These are phyloP conservation scores for Cynocephalus volans DNA, from an alignment of 2,113 vertebrate genomes.

Conservation along the genomic window DNA sequence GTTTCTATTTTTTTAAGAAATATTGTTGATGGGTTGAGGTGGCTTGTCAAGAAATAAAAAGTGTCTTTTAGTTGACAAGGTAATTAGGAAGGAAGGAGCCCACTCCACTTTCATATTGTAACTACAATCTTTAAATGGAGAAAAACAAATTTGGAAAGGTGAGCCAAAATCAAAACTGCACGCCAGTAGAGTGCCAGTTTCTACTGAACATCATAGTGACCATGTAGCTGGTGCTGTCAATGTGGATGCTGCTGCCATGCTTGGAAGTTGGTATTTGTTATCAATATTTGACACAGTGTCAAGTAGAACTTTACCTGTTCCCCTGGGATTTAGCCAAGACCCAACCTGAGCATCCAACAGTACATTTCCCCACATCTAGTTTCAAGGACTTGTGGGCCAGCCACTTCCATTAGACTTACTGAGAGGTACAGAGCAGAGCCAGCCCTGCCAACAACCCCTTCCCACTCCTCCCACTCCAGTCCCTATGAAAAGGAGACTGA, in stretches of 20 bases:
- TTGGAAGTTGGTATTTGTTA: not conserved
- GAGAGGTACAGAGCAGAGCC: not conserved
- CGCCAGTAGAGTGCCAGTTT: fast-evolving
- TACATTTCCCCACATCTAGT: not conserved
- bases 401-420: not conserved
- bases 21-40: not conserved
- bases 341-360: not conserved
- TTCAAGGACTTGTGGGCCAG: not conserved
- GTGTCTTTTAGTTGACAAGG: not conserved
- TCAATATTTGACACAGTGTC: not conserved
- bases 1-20: slow-evolving; percentile 57
- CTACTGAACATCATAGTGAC: not conserved
- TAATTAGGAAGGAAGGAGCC: not conserved
- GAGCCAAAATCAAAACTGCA: not conserved
- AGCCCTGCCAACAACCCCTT: not conserved
- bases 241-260: too few relatives aligned
- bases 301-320: not conserved
- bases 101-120: not conserved
- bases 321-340: not conserved
- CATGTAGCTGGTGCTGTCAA: not conserved
- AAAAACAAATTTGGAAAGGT: not conserved
- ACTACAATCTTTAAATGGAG: not conserved
- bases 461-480: not conserved
- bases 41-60: not conserved
- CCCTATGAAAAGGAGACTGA: not conserved